Percentiles rank a stretch among this genome's conserved stretches.
These are phyloP conservation scores for Trachymyrmex septentrionalis DNA, from an alignment of 1,140 invertebrate species.

Conservation along the genomic window DNA sequence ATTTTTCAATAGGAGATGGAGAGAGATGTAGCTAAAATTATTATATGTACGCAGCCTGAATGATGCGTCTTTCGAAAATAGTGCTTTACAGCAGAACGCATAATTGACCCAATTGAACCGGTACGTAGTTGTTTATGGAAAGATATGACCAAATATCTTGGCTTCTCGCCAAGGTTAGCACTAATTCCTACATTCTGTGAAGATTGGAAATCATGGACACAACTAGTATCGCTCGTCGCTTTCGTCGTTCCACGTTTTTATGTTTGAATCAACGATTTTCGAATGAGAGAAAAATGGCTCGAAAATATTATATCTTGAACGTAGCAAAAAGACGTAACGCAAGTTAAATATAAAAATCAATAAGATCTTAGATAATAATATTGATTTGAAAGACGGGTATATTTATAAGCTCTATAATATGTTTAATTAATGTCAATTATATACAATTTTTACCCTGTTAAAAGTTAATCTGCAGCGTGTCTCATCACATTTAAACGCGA, in stretches of 20 bases:
- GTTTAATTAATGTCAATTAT: background rate
- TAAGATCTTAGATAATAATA: background rate
- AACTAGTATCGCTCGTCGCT: background rate
- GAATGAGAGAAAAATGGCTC: too few species aligned
- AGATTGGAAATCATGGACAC: conserved; percentile 13
- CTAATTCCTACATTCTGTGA: conserved; percentile 27
- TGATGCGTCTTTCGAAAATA: conserved; percentile 67
- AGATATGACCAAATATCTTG: background rate
- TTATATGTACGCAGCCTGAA: background rate
- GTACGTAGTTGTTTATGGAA: conserved; percentile 9
- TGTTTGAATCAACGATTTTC: background rate
- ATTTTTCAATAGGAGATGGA: background rate
- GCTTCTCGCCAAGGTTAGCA: conserved; percentile 13
- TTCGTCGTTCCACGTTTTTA: background rate
- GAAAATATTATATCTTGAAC: background rate
- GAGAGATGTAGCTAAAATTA: background rate
- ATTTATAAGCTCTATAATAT: background rate
- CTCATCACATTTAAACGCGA: background rate
- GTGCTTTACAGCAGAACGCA: conserved; percentile 43
- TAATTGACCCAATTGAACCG: conserved; percentile 72
- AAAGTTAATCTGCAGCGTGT: background rate
- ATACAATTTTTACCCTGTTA: background rate
- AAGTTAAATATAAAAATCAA: background rate
- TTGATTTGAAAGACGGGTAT: background rate
- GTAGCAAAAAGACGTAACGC: background rate